phyloP scores from a whole-genome alignment of 1,140 invertebrate species.

The Anadara kagoshimensis region DNA sequence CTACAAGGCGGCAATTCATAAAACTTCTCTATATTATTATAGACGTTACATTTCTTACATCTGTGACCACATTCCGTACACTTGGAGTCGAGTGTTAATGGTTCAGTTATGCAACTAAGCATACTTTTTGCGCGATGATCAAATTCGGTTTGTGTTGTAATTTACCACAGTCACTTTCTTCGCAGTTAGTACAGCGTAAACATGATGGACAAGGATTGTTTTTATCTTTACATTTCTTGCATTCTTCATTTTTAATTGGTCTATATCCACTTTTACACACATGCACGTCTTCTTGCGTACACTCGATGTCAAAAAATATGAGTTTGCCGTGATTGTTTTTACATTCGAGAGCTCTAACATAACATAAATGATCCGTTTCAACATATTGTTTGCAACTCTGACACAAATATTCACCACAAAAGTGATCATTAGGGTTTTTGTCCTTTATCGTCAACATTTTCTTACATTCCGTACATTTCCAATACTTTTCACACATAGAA shows the following conservation, averaged over 20 bases:
- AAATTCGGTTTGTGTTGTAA: slow-evolving; percentile 15
- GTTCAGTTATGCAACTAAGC: slow-evolving; percentile 3
- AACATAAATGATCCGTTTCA: slow-evolving; percentile 17
- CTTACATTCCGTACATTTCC: slow-evolving; percentile 18
- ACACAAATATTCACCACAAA: slow-evolving; percentile 13
- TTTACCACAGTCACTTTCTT: slow-evolving; percentile 11
- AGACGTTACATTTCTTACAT: slow-evolving; percentile 11
- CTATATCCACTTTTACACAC: neutral
- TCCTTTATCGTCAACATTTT: slow-evolving; percentile 3
- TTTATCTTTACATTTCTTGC: neutral
- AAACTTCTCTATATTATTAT: neutral
- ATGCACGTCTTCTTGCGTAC: slow-evolving; percentile 14
- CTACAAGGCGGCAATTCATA: slow-evolving; percentile 11
- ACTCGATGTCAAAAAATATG: slow-evolving; percentile 31
- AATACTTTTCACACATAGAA: slow-evolving; percentile 4
- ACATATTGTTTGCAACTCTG: slow-evolving; percentile 13
- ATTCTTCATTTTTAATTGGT: no score
- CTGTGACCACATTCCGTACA: slow-evolving; percentile 12
- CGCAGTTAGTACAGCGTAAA: slow-evolving; percentile 8
- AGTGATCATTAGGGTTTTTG: slow-evolving; percentile 10
- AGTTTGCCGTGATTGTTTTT: neutral
- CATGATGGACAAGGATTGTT: neutral
- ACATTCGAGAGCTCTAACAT: slow-evolving; percentile 13
- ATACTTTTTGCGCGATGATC: slow-evolving; percentile 17
- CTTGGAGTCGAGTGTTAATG: neutral